phyloP scores from a whole-genome alignment of 1,140 invertebrate species.

The Pogonomyrmex barbatus region DNA sequence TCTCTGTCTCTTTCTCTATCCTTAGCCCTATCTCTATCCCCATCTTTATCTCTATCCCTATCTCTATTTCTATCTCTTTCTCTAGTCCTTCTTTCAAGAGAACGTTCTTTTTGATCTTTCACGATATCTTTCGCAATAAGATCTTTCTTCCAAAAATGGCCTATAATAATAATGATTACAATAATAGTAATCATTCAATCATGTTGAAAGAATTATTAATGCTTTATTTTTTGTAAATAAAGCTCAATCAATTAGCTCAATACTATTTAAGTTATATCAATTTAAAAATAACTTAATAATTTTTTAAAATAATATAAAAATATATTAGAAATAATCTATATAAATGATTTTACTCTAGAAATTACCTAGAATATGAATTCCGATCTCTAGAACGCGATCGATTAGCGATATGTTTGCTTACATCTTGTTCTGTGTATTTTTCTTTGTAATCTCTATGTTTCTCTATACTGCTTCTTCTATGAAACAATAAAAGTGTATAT shows the following conservation, averaged over 20 bases:
- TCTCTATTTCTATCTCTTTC: conserved; percentile 7
- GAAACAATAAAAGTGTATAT: not conserved
- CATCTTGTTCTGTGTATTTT: conserved; percentile 30
- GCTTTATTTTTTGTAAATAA: not conserved
- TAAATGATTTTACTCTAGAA: not conserved
- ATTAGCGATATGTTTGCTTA: conserved; percentile 28
- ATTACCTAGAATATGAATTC: conserved; percentile 59
- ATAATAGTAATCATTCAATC: not conserved
- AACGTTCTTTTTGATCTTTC: conserved; percentile 56
- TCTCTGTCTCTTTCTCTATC: no score
- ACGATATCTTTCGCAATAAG: conserved; percentile 51
- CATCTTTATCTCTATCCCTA: not conserved
- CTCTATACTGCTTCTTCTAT: conserved; percentile 20
- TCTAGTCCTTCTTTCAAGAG: conserved; percentile 60
- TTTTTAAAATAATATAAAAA: not conserved
- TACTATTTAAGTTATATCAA: not conserved
- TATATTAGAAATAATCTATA: not conserved
- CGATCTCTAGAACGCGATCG: conserved; percentile 63
- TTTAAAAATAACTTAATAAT: not conserved
- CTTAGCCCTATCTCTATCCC: no score
- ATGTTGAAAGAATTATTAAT: not conserved
- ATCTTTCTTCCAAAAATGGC: conserved; percentile 35
- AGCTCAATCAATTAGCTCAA: not conserved
- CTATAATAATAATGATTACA: not conserved
- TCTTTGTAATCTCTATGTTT: conserved; percentile 41